phyloP scores from a whole-genome alignment of 2,113 vertebrate genomes.

The Anser brachyrhynchus region DNA sequence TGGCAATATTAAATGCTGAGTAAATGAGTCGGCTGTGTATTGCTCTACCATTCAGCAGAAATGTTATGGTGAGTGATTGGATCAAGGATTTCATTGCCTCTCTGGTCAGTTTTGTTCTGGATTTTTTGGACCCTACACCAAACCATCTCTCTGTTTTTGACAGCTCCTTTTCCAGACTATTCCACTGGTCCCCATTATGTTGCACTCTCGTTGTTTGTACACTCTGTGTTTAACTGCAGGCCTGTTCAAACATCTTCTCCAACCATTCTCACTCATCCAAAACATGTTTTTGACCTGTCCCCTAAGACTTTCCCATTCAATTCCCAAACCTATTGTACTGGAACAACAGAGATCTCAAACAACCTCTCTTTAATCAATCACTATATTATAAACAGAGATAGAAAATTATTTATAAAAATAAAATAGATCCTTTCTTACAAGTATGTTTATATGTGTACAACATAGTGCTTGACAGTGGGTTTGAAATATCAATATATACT shows the following conservation, averaged over 20 bases:
- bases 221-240: background rate
- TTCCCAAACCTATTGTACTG: background rate
- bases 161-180: background rate
- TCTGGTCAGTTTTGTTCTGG: background rate
- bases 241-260: background rate
- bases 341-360: background rate
- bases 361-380: background rate
- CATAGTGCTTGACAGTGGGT: background rate
- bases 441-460: background rate
- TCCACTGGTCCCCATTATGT: fast-evolving
- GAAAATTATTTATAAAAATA: background rate
- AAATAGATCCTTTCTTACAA: background rate
- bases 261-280: background rate
- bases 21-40: background rate
- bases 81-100: background rate
- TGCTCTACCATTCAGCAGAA: background rate
- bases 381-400: background rate
- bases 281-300: background rate
- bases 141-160: background rate
- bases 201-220: fast-evolving
- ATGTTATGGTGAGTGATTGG: background rate
- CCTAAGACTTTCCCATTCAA: background rate
- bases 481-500: background rate
- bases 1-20: background rate
- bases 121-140: background rate